Evolutionary conservation across 2,113 vertebrate genomes (phyloP).

Genomic region (Vidua chalybeata): DNA sequence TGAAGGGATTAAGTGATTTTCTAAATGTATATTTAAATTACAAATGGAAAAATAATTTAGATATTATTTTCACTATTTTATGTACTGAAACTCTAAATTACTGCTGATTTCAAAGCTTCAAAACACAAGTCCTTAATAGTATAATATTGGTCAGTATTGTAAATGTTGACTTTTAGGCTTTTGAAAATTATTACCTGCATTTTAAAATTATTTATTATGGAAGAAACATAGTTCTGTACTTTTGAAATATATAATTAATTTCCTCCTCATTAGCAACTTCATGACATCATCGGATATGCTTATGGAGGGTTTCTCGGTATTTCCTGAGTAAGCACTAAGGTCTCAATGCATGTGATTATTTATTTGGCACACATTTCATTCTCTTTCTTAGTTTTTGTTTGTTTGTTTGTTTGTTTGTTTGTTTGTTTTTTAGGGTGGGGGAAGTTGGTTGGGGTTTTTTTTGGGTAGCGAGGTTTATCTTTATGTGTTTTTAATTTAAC

Average conservation of each 20-base stretch:
- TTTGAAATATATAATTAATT: neutral
- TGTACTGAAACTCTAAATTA: neutral
- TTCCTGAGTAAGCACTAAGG: neutral
- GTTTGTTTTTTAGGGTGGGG: neutral
- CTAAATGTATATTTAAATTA: neutral
- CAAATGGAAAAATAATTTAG: neutral
- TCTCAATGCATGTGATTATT: neutral
- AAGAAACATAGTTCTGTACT: neutral
- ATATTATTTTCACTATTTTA: neutral
- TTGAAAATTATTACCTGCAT: neutral
- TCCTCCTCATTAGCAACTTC: neutral
- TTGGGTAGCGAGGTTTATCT: neutral
- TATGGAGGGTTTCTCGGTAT: neutral
- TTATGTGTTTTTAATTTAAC: neutral
- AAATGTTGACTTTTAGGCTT: neutral
- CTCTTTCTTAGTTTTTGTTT: neutral
- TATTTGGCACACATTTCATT: neutral
- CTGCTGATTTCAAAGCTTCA: neutral
- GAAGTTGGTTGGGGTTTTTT: fast-evolving
- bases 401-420: neutral
- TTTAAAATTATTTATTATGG: neutral
- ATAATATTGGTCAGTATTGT: neutral
- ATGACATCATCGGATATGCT: neutral
- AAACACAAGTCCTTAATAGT: neutral
- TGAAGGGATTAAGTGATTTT: neutral